Evolutionary conservation across 2,113 vertebrate species (phyloP), one percentile per base, ranked within the genome.

Genomic region (Phylloscopus trochilus): DNA sequence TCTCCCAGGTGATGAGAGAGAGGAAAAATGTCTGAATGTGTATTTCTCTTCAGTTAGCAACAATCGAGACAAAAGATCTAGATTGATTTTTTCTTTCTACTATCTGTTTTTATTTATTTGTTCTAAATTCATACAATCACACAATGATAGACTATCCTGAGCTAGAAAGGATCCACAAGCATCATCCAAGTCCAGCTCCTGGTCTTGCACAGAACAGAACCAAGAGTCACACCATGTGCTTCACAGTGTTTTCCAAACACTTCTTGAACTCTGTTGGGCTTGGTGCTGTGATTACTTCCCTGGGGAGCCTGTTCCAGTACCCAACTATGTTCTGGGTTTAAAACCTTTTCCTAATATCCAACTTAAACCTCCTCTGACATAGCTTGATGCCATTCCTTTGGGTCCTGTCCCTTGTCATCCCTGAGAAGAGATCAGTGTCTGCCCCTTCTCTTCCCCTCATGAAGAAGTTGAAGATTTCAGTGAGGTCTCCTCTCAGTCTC

Each of bases 321-420:
- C 4, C 11, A 24, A 0, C 7, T 3, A 56, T 1, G 1, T 16
- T 35, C 24, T 49, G 35, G 7, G 4, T 35, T 37, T 43, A 49
- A 56, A 64, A 64, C 6, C 11, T 72, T 80, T 49, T 49, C 41
- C 16, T 43, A 26, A 31, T 31, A 56, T 12, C 16, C 20, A 31
- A 3, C 5, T 17, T 49, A 49, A 64, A 80, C 21, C 9, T 64
- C 26, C 11, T 14, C 3, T 44, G 55, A 33, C 28, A 53, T 1
- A 53, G 12, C 31, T 26, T 51, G 26, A 80, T 72, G 51, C 16
- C 31, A 31, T 33, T 72, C 5, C 4, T 26, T 35, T 21, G 4
- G 14, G 7, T 56, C 21, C 31, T 41, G 28, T 41, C n/a, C n/a
- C 41, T 66, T 27, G 11, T 33, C 31, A 66, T 7, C 15, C 8